Conservation (phyloP, 2,888 invertebrate genomes). For the Thecocarcelia acutangulata region DNA sequence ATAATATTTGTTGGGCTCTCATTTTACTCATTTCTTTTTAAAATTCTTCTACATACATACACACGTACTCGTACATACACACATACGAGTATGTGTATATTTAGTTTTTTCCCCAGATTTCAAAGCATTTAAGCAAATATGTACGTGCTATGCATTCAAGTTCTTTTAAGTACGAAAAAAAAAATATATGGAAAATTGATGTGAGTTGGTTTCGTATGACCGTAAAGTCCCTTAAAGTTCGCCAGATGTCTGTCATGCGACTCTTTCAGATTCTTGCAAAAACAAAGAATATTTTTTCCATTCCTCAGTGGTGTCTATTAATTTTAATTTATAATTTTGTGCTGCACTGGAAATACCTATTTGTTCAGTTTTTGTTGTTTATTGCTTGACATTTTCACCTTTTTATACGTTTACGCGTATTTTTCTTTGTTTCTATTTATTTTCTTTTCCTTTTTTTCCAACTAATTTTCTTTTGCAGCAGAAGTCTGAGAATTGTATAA, state of each 20-base stretch:
- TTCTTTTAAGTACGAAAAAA: not conserved
- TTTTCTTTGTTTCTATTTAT: conserved; percentile 38
- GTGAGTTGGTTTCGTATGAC: not conserved
- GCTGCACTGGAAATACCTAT: conserved; percentile 37
- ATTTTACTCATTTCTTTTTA: conserved; percentile 17
- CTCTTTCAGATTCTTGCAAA: conserved; percentile 40
- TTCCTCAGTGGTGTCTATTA: conserved; percentile 22
- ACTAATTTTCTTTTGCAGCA: conserved; percentile 22
- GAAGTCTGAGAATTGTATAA: conserved; percentile 58
- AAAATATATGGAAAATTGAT: not conserved
- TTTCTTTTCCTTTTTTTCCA: conserved; percentile 1
- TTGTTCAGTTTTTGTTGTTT: conserved; percentile 22
- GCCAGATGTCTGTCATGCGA: conserved; percentile 48
- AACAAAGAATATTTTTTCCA: conserved; percentile 35
- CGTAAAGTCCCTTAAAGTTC: conserved; percentile 17
- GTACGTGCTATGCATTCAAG: conserved; percentile 56
- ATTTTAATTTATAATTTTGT: conserved; percentile 16
- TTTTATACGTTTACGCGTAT: conserved; percentile 62
- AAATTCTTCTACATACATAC: conserved; percentile 33
- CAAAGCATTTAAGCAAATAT: conserved; percentile 24
- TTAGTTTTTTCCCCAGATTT: not conserved
- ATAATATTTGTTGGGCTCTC: conserved; percentile 40
- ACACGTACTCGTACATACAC: too few relatives aligned
- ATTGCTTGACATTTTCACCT: conserved; percentile 66
- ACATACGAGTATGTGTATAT: not conserved